phyloP scores from a whole-genome alignment of 2,113 vertebrate genomes.

The Tragelaphus imberbis region DNA sequence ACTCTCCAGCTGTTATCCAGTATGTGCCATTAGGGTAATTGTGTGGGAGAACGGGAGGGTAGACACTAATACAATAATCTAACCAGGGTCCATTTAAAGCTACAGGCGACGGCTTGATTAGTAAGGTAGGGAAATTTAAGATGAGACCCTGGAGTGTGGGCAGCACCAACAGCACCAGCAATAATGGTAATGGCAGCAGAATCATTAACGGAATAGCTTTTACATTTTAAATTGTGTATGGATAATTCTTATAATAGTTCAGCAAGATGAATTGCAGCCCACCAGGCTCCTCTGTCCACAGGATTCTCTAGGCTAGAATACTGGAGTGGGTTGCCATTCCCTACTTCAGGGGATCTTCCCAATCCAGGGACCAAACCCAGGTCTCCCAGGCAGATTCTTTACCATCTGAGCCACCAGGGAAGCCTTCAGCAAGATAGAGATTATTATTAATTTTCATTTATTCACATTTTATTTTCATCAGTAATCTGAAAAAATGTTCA shows the following conservation, averaged over 20 bases:
- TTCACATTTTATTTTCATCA: not conserved
- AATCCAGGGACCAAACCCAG: not conserved
- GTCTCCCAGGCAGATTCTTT: not conserved
- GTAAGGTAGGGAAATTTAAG: not conserved
- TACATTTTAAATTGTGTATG: not conserved
- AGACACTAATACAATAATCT: conserved; percentile 41
- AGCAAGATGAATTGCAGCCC: not conserved
- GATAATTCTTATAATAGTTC: not conserved
- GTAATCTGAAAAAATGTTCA: not conserved
- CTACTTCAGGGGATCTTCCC: not conserved
- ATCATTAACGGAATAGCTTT: not conserved
- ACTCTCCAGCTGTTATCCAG: conserved; percentile 58
- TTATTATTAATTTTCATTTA: not conserved
- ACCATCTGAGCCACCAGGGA: not conserved
- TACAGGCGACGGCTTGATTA: not conserved
- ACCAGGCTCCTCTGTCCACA: not conserved
- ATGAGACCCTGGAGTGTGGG: not conserved
- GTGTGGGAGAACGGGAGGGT: conserved; percentile 43
- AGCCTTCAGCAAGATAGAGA: not conserved
- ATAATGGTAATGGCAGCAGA: not conserved
- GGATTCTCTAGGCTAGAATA: not conserved
- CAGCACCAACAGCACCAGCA: not conserved
- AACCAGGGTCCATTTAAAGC: conserved; percentile 39
- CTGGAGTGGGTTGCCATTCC: not conserved
- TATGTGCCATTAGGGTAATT: conserved; percentile 61